These are phyloP conservation scores for Trichechus manatus DNA, from an alignment of 2,113 vertebrate species.

Conservation along the genomic window DNA sequence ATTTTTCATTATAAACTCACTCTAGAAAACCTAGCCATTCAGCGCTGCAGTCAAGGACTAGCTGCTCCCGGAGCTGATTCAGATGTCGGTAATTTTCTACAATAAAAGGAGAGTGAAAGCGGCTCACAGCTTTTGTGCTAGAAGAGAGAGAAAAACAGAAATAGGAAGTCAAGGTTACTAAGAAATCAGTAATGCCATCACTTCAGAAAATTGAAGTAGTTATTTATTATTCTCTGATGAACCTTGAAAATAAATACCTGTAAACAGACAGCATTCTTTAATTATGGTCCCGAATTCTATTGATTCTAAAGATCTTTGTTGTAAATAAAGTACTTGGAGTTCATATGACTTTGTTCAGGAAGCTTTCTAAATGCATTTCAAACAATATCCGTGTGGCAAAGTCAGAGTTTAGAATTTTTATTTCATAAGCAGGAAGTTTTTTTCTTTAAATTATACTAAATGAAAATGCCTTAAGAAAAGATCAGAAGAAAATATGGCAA, in stretches of 20 bases:
- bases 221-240: constrained; percentile 72
- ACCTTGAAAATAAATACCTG: constrained; percentile 69
- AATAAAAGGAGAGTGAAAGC: constrained; percentile 96
- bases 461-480: background rate
- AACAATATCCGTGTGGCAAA: background rate
- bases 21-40: constrained; percentile 95
- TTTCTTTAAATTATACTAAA: constrained; percentile 43
- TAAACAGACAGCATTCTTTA: constrained; percentile 54
- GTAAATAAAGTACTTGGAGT: constrained; percentile 58
- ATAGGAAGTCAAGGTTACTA: constrained; percentile 85
- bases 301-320: background rate
- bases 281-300: constrained; percentile 18
- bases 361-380: constrained; percentile 62
- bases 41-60: constrained; percentile 92
- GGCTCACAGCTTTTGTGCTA: constrained; percentile 96
- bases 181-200: constrained; percentile 80
- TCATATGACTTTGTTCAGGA: constrained; percentile 39
- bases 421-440: constrained; percentile 26
- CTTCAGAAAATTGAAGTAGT: constrained; percentile 74
- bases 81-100: constrained; percentile 91
- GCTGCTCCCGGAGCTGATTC: constrained; percentile 95
- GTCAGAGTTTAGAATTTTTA: constrained; percentile 31
- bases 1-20: constrained; percentile 89
- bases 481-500: background rate
- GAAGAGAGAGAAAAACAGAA: constrained; percentile 75